phyloP scores from a whole-genome alignment of 1,140 invertebrate genomes.

The Mamestra configurata region DNA sequence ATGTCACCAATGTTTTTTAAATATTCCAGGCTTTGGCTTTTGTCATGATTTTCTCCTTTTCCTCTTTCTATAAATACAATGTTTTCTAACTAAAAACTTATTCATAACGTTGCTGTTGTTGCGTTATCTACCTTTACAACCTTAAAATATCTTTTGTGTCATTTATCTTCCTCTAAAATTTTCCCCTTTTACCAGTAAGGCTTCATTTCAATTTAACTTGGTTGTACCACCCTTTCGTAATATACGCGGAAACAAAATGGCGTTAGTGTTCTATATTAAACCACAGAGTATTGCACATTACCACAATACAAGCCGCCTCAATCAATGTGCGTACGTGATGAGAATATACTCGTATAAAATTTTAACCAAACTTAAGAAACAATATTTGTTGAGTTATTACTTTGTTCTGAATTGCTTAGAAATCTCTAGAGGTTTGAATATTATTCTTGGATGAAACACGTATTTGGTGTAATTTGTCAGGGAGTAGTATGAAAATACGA shows the following conservation, averaged over 20 bases:
- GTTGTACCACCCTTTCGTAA: background rate
- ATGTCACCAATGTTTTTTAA: background rate
- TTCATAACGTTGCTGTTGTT: background rate
- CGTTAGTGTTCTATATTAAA: slow-evolving; percentile 1
- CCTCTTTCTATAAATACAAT: background rate
- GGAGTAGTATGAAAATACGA: background rate
- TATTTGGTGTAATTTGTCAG: background rate
- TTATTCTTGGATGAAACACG: background rate
- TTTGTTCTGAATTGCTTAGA: background rate
- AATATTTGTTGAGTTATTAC: background rate
- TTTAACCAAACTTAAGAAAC: background rate
- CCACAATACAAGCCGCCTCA: background rate
- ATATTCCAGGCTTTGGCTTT: background rate
- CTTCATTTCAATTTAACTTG: slow-evolving; percentile 29
- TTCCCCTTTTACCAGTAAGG: background rate
- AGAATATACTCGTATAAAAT: background rate
- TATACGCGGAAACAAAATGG: background rate
- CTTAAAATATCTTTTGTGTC: background rate
- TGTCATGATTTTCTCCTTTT: background rate
- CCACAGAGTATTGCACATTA: slow-evolving; percentile 24
- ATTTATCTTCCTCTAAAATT: background rate
- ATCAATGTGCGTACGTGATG: background rate
- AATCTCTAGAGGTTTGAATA: background rate
- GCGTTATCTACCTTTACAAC: background rate
- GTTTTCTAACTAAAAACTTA: background rate